These are phyloP conservation scores for Hemichromis elongatus DNA, from an alignment of 2,113 vertebrate species.

Conservation along the genomic window DNA sequence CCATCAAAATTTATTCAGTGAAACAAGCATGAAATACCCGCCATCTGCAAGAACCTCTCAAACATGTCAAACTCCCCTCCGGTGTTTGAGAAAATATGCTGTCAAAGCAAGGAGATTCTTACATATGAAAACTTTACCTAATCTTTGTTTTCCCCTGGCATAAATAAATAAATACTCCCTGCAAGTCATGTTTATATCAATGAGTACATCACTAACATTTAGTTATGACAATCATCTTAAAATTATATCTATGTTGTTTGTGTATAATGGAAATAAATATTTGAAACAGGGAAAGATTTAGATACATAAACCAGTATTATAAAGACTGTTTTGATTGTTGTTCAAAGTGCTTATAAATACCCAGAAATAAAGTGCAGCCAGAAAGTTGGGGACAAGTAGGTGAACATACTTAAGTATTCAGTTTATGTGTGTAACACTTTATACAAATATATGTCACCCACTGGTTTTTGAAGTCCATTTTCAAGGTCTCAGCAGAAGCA, in stretches of 20 bases:
- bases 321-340: background rate
- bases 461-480: background rate
- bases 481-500: background rate
- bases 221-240: background rate
- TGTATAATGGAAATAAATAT: background rate
- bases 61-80: conserved; percentile 15
- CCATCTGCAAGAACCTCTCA: conserved; percentile 18
- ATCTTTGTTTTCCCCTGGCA: background rate
- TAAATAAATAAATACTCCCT: background rate
- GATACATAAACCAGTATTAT: background rate
- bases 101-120: background rate
- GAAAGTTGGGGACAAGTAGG: background rate
- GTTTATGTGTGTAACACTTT: background rate
- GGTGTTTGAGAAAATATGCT: background rate
- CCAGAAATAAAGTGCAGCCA: background rate
- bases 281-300: background rate
- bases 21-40: conserved; percentile 44
- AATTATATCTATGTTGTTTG: background rate
- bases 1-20: conserved; percentile 41
- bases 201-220: background rate
- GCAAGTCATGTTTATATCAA: background rate
- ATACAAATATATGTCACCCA: background rate
- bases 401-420: background rate
- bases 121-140: background rate
- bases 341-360: background rate